Conservation (phyloP, 2,888 invertebrate species). For the Sphaerophoria taeniata region DNA sequence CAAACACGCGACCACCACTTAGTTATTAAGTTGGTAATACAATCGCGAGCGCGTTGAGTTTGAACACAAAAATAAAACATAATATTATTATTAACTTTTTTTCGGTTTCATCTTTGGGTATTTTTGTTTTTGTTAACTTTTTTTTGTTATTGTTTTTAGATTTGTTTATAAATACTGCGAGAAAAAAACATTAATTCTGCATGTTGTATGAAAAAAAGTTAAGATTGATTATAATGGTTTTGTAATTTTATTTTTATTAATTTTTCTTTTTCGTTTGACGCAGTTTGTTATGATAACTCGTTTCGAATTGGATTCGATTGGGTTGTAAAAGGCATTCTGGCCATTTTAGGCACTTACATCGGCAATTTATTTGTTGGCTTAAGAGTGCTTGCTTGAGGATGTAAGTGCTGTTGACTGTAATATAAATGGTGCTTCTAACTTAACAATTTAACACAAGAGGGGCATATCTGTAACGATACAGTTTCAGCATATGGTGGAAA, state of each 20-base stretch:
- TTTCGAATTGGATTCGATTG: constrained; percentile 19
- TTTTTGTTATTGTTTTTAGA: constrained; percentile 36
- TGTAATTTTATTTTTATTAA: constrained; percentile 15
- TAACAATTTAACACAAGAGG: too few relatives aligned
- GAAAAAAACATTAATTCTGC: neutral
- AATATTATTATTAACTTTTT: constrained; percentile 52
- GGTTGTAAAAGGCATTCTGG: constrained; percentile 16
- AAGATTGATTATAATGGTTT: constrained; percentile 37
- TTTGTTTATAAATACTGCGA: neutral
- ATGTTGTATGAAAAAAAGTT: neutral
- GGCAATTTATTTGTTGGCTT: constrained; percentile 15
- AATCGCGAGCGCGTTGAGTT: constrained; percentile 41
- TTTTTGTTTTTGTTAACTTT: too few relatives aligned
- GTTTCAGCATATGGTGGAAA: too few relatives aligned
- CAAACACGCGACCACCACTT: constrained; percentile 36
- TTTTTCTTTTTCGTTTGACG: constrained; percentile 17
- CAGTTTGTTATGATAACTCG: constrained; percentile 43
- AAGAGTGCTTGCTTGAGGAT: neutral
- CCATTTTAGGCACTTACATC: neutral
- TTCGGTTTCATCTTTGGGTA: too few relatives aligned
- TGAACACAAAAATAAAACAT: constrained; percentile 32
- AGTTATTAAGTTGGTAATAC: constrained; percentile 33
- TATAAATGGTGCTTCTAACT: neutral
- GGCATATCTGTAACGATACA: too few relatives aligned
- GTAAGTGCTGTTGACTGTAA: neutral